A percentile compares a stretch with the other conserved stretches of the same genome.
Conservation (phyloP, 2,113 vertebrate genomes). For the Eleginops maclovinus region DNA sequence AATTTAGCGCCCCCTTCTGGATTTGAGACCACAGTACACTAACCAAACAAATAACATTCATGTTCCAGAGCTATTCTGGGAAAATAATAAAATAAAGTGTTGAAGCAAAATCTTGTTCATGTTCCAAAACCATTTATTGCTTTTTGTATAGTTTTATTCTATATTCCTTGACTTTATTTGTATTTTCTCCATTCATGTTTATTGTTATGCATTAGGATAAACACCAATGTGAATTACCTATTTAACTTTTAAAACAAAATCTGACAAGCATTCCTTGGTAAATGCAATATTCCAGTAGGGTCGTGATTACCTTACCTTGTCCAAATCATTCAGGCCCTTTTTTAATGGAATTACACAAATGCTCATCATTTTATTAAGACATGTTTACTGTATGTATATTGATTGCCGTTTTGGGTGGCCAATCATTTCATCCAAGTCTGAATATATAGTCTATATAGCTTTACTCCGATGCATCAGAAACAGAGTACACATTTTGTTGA, state of each 20-base stretch:
- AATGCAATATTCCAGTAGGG: neutral
- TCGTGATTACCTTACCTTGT: neutral
- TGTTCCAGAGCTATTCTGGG: neutral
- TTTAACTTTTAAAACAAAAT: neutral
- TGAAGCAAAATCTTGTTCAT: neutral
- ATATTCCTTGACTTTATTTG: neutral
- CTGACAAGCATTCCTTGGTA: neutral
- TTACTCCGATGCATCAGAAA: neutral
- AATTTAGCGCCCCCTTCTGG: constrained; percentile 57
- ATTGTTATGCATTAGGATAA: neutral
- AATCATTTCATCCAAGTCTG: neutral
- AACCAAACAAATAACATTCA: neutral
- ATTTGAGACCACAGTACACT: neutral
- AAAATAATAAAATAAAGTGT: neutral
- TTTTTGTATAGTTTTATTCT: neutral
- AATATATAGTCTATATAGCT: no score
- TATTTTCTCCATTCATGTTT: neutral
- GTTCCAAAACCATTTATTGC: neutral
- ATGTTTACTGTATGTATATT: neutral
- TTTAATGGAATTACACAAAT: neutral
- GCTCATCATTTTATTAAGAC: neutral
- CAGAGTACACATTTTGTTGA: neutral
- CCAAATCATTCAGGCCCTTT: neutral
- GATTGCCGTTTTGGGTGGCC: neutral
- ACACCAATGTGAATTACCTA: neutral